phyloP scores from a whole-genome alignment of 2,797 vertebrate species.

The Allobates femoralis region DNA sequence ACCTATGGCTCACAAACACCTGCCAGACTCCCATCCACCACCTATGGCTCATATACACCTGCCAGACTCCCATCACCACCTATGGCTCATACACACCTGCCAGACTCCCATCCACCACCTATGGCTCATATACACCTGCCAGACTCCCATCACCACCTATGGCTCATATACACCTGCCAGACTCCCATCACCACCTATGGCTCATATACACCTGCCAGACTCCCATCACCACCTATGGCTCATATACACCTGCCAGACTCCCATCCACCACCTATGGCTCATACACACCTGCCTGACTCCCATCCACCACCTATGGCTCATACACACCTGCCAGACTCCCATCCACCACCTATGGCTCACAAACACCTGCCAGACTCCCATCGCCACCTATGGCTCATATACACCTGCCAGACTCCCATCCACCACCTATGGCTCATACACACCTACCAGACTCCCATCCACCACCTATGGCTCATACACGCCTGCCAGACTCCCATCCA shows the following conservation, averaged over 20 bases:
- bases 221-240: conserved; percentile 32
- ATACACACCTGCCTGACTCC: conserved; percentile 25
- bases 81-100: conserved; percentile 26
- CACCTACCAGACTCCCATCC: conserved; percentile 30
- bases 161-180: conserved; percentile 20
- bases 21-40: conserved; percentile 35
- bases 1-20: conserved; percentile 22
- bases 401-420: conserved; percentile 28
- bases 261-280: conserved; percentile 26
- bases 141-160: conserved; percentile 32
- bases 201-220: conserved; percentile 22
- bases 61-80: conserved; percentile 33
- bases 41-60: conserved; percentile 17
- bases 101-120: conserved; percentile 28
- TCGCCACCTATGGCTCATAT: conserved; percentile 20
- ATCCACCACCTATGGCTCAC: conserved; percentile 27
- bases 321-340: conserved; percentile 26
- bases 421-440: conserved; percentile 23
- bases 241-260: conserved; percentile 27
- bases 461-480: conserved; percentile 21
- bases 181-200: conserved; percentile 36
- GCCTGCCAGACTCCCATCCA: conserved; percentile 34
- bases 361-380: conserved; percentile 28
- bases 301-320: conserved; percentile 26
- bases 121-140: conserved; percentile 26